Conservation (phyloP, 2,797 vertebrate species). For the Malacoctenus gilli region DNA sequence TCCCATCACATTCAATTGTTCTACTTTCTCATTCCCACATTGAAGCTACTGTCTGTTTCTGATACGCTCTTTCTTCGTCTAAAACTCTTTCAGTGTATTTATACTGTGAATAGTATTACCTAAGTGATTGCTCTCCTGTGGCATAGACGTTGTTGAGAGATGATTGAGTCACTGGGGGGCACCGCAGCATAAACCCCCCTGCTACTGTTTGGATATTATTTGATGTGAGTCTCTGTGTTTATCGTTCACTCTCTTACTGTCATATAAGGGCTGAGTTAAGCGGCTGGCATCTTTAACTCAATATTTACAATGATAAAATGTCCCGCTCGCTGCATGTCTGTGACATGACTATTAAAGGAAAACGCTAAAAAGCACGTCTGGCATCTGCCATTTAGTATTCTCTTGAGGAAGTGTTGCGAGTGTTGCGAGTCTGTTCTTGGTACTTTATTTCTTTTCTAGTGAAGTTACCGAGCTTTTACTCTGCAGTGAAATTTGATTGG, state of each 20-base stretch:
- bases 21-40: no score
- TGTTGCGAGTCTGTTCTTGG: no score
- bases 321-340: neutral
- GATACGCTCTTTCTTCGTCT: neutral
- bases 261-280: neutral
- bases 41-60: neutral
- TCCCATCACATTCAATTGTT: no score
- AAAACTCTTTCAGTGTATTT: neutral
- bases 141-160: conserved; percentile 2
- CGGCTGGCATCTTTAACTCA: neutral
- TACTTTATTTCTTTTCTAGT: no score
- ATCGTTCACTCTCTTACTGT: neutral
- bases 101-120: neutral
- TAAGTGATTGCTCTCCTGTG: neutral
- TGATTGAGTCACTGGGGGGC: neutral
- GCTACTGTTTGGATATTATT: conserved; percentile 1
- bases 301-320: conserved; percentile 1
- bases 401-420: no score
- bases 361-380: neutral
- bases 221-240: neutral
- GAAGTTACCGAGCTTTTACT: no score
- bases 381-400: no score
- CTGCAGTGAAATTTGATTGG: conserved; percentile 14
- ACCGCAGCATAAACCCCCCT: neutral
- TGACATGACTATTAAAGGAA: neutral